Evolutionary conservation across 2,888 invertebrate species (phyloP), one percentile per base, ranked within the genome.

Genomic region (Parnassius orleans): DNA sequence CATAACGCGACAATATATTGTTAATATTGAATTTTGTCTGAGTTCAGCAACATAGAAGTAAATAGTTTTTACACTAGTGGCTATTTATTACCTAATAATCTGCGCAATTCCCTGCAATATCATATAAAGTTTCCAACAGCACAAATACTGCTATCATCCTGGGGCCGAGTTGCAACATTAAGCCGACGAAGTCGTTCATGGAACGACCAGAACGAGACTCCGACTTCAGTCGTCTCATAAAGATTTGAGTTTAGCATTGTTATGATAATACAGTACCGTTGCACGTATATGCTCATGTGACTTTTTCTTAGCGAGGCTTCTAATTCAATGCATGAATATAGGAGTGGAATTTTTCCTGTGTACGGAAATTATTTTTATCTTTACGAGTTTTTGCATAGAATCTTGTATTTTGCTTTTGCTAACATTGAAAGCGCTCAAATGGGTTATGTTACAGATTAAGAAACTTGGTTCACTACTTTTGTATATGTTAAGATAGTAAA

Each of bases 191-290:
- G 33, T 46, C 46, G 42, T 24, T n/a, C 33, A 10, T 10, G 41
- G 47, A 57, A 43, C 46, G 51, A 41, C 52, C 24, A 43, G 50
- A n/a, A 51, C 47, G 53, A 53, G 19, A 46, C 57, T 33, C 9
- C 14, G 53, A 57, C 53, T 57, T 57, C 48, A 33, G 47, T 47
- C 46, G 62, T 57, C 54, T 57, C 54, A 15, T 58, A 54, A 62
- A 53, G 15, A 54, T 50, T 50, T 12, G 10, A 53, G 50, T 10
- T 58, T 24, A 58, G 50, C 58, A 50, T 19, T 57, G 52, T 61
- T 61, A 58, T 48, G 47, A 24, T 57, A 57, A 57, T 41, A 42
- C 42, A 19, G 41, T 47, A 50, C 24, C 15, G 57, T 33, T 33
- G 50, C 48, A 48, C 10, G 48, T 14, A 48, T 62, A 46, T 41